Evolutionary conservation across 1,140 invertebrate genomes (phyloP), one percentile per base, ranked within the genome.

Genomic region (Drosophila albomicans): DNA sequence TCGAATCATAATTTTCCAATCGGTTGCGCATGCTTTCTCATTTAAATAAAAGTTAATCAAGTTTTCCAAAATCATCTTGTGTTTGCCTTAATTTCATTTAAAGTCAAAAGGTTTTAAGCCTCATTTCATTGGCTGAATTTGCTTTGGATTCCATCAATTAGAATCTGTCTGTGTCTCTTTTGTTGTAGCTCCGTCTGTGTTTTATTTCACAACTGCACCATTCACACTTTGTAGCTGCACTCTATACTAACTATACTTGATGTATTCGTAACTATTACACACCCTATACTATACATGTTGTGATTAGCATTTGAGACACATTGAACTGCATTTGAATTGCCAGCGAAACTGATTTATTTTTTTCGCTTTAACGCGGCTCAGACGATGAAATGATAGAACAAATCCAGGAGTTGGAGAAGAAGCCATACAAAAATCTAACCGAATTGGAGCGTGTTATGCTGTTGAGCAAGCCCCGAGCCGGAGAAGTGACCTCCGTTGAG

Each of bases 361-460:
- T 45, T 51, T 67, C 10, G 16, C 30, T 67, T 63, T 11, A 45
- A 13, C 38, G 45, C 41, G 52, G 30, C 51, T 38, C 38, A 92
- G 91, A 90, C 67, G 92, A 92, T 76, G 91, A 92, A 85, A 62
- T 92, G 67, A 61, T 78, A 88, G 88, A 77, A 59, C 64, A 91
- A 74, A 91, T 93, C 51, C 57, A 86, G 43, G 93, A 93, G 32
- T 95, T 95, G n/a, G 95, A 95, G 82, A 92, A 93, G 78, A 96
- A 96, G 79, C 78, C 92, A 45, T 93, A 94, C 0, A 94, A 95
- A 63, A 95, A 96, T 6, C 82, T 94, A 28, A 94, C 94, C 11
- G 95, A 98, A 69, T 95, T 97, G 77, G 98, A 99, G 78, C 97
- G 97, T 91, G 96, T 99, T 79, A 97, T 98, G 5, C 94, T 99